phyloP scores from a whole-genome alignment of 2,888 invertebrate species.

The Anorthoa munda region DNA sequence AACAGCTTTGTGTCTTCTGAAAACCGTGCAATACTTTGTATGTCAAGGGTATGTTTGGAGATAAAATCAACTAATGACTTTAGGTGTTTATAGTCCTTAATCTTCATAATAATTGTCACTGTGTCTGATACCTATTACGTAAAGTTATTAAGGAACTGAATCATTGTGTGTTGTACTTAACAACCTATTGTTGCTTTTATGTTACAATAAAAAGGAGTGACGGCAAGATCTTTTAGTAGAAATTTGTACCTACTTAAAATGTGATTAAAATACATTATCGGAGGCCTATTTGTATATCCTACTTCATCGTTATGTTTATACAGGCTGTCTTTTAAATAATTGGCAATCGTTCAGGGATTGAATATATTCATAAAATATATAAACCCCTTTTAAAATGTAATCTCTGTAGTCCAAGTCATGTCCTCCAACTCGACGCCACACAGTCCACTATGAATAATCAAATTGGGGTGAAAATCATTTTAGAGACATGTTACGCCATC shows the following conservation, averaged over 20 bases:
- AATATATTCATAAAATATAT: no score
- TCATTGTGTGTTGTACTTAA: not conserved
- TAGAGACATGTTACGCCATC: not conserved
- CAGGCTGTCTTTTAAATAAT: no score
- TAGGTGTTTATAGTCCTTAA: constrained; percentile 12
- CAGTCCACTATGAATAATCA: no score
- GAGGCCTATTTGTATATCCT: not conserved
- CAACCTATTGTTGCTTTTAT: not conserved
- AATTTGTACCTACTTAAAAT: not conserved
- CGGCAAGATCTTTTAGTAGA: not conserved
- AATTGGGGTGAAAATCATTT: not conserved
- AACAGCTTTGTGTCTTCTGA: not conserved
- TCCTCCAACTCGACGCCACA: not conserved
- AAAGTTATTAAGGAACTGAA: not conserved
- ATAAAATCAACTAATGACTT: constrained; percentile 23
- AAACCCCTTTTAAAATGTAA: no score
- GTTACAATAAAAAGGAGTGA: not conserved
- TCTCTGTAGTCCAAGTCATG: no score
- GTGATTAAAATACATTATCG: not conserved
- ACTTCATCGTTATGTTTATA: no score
- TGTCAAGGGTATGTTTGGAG: no score
- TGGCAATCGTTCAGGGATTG: no score
- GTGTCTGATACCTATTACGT: not conserved
- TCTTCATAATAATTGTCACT: not conserved
- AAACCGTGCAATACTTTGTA: constrained; percentile 6